Base-by-base conservation (phyloP, 2,888 invertebrate species). In the Eulithis prunata region DNA sequence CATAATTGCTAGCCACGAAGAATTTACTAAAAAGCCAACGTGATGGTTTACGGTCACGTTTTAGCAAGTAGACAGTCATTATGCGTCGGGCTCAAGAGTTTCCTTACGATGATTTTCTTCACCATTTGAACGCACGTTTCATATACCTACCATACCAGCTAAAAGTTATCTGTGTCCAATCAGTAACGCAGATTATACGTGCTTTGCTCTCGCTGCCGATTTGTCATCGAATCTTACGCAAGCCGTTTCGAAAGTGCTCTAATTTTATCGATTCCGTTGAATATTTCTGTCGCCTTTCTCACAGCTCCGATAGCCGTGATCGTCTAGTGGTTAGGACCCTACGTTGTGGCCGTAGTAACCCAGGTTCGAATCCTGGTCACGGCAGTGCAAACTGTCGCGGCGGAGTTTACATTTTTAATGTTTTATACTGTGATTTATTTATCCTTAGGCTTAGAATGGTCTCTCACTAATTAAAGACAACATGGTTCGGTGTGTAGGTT, bases 311-410 rank as follows among this genome's bases (percentile, higher is more conserved):
- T 75, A 88, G 89, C 89, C 87, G 87, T 88, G 86, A 95, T 95
- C 95, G 95, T 95, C 94, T 95, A 95, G 95, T 95, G 95, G 95
- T 95, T 95, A 95, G 95, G 95, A 95, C 95, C 94, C 95, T 95
- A 95, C 95, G 95, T 95, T 95, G 95, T 95, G 95, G 95, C 95
- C 95, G 95, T 95, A 95, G 95, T 95, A 95, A 95, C 95, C 95
- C 95, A 94, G 95, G 94, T 95, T 94, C 94, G 94, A 95, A 94
- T 95, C 79, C 81, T 82, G 81, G 81, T 82, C 80, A 82, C 81
- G 81, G 82, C 81, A 82, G 80, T 80, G 80, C 1, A 55, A 74
- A 78, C 76, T 76, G 21, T 21, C 2, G 2, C 21, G 78, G 75
- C 67, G 78, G 79, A 75, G 78, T 55, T 11, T 55, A 57, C 41